Base-by-base conservation (phyloP, 2,113 vertebrate genomes). In the Fukomys damarensis region DNA sequence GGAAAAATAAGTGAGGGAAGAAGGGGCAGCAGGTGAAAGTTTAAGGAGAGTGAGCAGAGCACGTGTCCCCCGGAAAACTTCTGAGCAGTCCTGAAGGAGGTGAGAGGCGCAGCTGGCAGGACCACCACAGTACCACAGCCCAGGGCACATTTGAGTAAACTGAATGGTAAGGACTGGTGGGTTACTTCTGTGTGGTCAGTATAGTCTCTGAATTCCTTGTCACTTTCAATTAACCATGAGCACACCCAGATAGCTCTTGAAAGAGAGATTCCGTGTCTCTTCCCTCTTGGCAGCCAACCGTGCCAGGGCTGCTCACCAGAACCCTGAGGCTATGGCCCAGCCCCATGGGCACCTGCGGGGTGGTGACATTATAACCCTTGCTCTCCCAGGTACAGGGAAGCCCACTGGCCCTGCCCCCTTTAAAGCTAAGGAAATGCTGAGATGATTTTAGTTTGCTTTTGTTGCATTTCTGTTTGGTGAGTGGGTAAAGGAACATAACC, bases 211-310 rank as follows among this genome's bases (percentile, higher is more conserved):
- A 93, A 87, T 93, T 95, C 87, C 89, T 91, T 89, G 96, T 77
- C 96, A 92, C 92, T 97, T 95, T 89, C 87, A 92, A 89, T 93
- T 85, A 92, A 77, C 80, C 46, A 3, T n/a, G 74, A 95, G 94
- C 41, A 89, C 38, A 92, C 74, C 52, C 80, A 90, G 81, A 54
- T 32, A 74, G 56, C 86, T 91, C 86, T 89, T 86, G 84, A 89
- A 54, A 92, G 79, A 82, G 82, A 66, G 76, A 49, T 30, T 7
- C 56, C 72, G 8, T 30, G 30, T 91, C 79, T 93, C 90, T 91
- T 46, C 91, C 49, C 35, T 58, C 46, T 89, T 80, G 86, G 96
- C 93, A 86, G 91, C 65, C 82, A 52, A 1, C 2, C 20, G 43
- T 74, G 79, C 96, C 87, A 93, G 12, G 2, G 35, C 65, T 32